A percentile compares a stretch with the other conserved stretches of the same genome.
These are phyloP conservation scores for Pogona vitticeps DNA, from an alignment of 2,113 vertebrate species.

Conservation along the genomic window DNA sequence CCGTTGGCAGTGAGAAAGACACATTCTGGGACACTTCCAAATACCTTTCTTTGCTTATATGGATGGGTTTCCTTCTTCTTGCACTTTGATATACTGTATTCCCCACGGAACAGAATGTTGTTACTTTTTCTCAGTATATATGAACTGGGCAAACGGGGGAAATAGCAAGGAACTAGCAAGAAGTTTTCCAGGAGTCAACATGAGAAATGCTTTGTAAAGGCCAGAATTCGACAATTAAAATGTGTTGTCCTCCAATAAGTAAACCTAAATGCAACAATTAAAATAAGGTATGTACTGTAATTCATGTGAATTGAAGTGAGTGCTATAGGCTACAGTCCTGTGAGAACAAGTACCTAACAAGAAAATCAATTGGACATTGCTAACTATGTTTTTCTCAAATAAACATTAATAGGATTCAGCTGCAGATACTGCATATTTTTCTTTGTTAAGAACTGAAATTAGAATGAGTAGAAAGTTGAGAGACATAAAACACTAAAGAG, in stretches of 20 bases:
- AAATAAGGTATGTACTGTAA: neutral
- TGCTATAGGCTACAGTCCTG: neutral
- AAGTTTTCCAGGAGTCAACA: neutral
- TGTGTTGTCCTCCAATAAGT: neutral
- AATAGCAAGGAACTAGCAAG: neutral
- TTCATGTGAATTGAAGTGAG: neutral
- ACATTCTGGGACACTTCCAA: neutral
- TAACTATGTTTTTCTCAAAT: neutral
- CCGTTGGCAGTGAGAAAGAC: slow-evolving; percentile 4
- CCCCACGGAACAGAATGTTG: neutral
- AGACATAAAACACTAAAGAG: neutral
- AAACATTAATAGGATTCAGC: neutral
- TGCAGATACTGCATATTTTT: neutral
- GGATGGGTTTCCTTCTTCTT: neutral
- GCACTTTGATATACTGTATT: neutral
- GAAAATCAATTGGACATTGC: neutral
- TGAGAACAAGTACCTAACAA: neutral
- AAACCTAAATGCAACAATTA: neutral
- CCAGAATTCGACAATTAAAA: neutral
- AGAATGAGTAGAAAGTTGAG: neutral
- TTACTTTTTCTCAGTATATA: neutral
- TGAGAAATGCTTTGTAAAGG: neutral
- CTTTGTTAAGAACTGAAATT: neutral
- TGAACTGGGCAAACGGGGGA: neutral
- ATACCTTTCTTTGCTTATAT: neutral